Evolutionary conservation across 2,113 vertebrate species (phyloP).

Genomic region (Gambusia holbrooki): DNA sequence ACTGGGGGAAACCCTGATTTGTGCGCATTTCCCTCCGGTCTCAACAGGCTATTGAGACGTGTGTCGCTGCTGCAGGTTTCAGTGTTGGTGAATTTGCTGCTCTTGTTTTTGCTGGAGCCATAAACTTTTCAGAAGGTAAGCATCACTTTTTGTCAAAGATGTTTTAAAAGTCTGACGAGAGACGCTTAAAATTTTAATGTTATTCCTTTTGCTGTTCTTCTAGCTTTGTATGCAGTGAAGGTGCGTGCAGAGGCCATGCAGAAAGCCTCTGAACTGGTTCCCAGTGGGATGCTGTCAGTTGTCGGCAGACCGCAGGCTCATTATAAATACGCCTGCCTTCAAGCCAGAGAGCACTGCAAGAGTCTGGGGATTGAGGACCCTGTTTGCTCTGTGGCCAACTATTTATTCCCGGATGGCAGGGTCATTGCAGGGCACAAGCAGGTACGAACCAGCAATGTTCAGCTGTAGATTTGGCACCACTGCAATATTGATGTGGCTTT

Average conservation of each 20-base stretch:
- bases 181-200: no score
- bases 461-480: neutral
- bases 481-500: neutral
- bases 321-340: conserved; percentile 85
- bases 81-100: conserved; percentile 95
- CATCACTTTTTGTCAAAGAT: fast-evolving
- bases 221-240: conserved; percentile 91
- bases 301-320: conserved; percentile 81
- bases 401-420: conserved; percentile 91
- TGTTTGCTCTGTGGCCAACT: conserved; percentile 89
- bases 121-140: conserved; percentile 91
- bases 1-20: no score
- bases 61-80: conserved; percentile 92
- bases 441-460: conserved; percentile 67
- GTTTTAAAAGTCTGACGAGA: neutral
- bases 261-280: conserved; percentile 83
- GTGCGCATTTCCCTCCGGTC: neutral
- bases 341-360: conserved; percentile 88
- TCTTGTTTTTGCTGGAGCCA: conserved; percentile 92
- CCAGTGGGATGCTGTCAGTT: conserved; percentile 93
- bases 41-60: conserved; percentile 87
- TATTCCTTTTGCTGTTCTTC: neutral
- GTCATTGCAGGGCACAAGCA: conserved; percentile 92
- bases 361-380: conserved; percentile 84
- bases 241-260: conserved; percentile 95